Base-by-base conservation (phyloP, 2,797 vertebrate species). In the Calcarius lapponicus region DNA sequence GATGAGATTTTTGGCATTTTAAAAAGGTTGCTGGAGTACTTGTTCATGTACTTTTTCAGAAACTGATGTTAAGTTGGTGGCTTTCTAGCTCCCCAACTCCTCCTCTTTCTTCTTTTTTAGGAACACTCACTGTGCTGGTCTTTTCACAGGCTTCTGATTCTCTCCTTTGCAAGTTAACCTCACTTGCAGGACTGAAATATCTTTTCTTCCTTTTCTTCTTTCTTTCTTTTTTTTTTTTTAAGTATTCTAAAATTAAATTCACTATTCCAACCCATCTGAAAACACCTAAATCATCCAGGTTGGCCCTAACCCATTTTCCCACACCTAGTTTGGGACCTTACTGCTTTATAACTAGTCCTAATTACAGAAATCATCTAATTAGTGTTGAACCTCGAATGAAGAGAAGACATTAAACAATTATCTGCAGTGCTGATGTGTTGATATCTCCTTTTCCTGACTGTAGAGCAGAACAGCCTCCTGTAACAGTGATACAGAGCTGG, bases 361-460 rank as follows among this genome's bases (percentile, higher is more conserved):
- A 94, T 95, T 93, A 93, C 82, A 90, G 79, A 92, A 95, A 78
- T 90, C 34, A 91, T 83, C 80, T 88, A 92, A 92, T 95, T 94
- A 93, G 43, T 14, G 9, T 62, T 86, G 80, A 94, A 94, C 62
- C 76, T 84, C 25, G 3, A 28, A 74, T 11, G 60, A 89, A 82
- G 61, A 93, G 65, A 86, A 94, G 82, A 51, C 58, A 86, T 90
- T 80, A 88, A 83, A 86, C 76, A 87, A 93, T 92, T 94, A 57
- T 57, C 62, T 86, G 24, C 51, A 40, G 61, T 62, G 73, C 76
- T 86, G 85, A 57, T 91, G 56, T 66, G 54, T 65, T 92, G 90
- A 86, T 95, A 91, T 76, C 65, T 88, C 54, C 32, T 73, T 42
- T 79, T 54, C 72, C 84, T 28, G 11, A 40, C 32, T 90, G 65